Evolutionary conservation across 2,888 invertebrate species (phyloP), one percentile per base, ranked within the genome.

Genomic region (Cotesia congregata): DNA sequence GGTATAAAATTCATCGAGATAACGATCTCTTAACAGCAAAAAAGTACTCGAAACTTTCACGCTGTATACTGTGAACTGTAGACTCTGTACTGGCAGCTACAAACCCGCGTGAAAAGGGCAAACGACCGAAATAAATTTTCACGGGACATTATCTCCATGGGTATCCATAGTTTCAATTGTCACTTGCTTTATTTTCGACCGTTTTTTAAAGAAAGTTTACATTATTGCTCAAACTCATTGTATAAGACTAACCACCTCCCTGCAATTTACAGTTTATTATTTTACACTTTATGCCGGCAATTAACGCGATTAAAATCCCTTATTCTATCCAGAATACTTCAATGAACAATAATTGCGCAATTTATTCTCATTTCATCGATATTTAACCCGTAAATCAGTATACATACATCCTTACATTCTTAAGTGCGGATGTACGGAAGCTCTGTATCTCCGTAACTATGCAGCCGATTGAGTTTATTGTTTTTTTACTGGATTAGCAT

Each of bases 121-220:
- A 50, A 50, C 50, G 50, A 50, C 50, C 50, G 50, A 50, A 50
- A 50, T 50, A 50, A 50, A 50, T 50, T 50, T 50, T 50, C 50
- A 50, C 50, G 12, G 12, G 50, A 50, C 50, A 50, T 50, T 50
- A 50, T 50, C 50, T 50, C 12, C 50, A 50, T 50, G 50, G 12
- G 50, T 50, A 50, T 50, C 50, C 50, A 50, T 50, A 50, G 50
- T 6, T 50, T 50, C 50, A 50, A 50, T 50, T 50, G 20, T 62
- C 20, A 17, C 9, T 15, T 62, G n/a, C 6, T 6, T 17, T 17
- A 62, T 62, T 62, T 17, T 20, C 62, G 15, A 4, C 15, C 2
- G 12, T 5, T 62, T 62, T 62, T 62, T 62, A 62, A 62, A 15
- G n/a, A 62, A 62, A n/a, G 6, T 62, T 62, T n/a, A 12, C 12